Conservation (phyloP, 2,888 invertebrate genomes). For the Strigamia crassipes region DNA sequence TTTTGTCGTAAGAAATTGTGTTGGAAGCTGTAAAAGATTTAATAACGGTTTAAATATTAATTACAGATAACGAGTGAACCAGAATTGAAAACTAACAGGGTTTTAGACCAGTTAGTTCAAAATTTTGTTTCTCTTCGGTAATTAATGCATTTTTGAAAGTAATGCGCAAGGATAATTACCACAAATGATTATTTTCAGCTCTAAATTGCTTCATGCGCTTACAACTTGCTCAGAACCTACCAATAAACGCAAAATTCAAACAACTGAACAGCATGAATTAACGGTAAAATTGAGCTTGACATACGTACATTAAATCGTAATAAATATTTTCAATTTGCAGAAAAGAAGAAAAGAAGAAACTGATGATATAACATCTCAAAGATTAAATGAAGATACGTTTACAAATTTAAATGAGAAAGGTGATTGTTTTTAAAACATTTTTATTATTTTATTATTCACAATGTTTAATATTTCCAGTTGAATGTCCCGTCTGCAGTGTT, state of each 20-base stretch:
- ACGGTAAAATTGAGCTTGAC: neutral
- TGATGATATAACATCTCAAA: neutral
- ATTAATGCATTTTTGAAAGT: neutral
- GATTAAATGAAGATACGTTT: neutral
- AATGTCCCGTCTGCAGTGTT: conserved; percentile 63
- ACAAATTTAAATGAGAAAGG: conserved; percentile 11
- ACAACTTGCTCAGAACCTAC: neutral
- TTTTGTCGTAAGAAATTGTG: conserved; percentile 54
- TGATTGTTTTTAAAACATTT: too few species aligned
- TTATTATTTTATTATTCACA: neutral
- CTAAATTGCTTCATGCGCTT: conserved; percentile 11
- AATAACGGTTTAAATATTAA: neutral
- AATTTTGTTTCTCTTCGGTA: conserved; percentile 54
- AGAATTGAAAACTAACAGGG: conserved; percentile 62
- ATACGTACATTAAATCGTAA: neutral
- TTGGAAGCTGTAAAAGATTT: neutral
- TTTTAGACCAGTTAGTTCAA: conserved; percentile 60
- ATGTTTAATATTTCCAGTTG: neutral
- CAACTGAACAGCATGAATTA: neutral
- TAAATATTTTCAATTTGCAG: conserved; percentile 52
- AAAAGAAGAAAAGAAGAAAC: conserved; percentile 55
- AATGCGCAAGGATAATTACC: neutral
- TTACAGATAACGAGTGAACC: conserved; percentile 59
- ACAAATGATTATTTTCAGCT: neutral
- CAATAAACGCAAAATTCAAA: neutral